phyloP scores from a whole-genome alignment of 2,888 invertebrate species.

The Eudasyphora cyanicolor region DNA sequence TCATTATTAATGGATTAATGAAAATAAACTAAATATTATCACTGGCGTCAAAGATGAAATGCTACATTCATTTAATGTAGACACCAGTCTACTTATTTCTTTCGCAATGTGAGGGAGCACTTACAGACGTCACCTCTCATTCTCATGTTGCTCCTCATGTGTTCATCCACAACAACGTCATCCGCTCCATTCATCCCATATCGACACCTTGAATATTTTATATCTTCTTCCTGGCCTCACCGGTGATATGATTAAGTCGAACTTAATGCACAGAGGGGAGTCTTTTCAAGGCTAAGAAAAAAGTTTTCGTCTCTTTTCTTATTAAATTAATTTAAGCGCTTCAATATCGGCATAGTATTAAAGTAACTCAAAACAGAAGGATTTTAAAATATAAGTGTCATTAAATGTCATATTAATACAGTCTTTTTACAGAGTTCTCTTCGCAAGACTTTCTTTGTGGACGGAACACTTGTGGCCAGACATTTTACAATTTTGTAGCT shows the following conservation, averaged over 20 bases:
- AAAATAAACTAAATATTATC: not conserved
- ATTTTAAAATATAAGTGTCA: conserved; percentile 38
- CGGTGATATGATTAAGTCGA: conserved; percentile 6
- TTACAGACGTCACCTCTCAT: not conserved
- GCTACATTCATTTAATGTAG: not conserved
- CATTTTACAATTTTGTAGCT: not conserved
- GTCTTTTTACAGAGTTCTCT: not conserved
- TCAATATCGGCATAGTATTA: not conserved
- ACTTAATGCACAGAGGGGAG: conserved; percentile 18
- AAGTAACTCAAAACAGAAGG: conserved; percentile 11
- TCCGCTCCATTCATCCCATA: not conserved
- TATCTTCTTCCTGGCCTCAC: not conserved
- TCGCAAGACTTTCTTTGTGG: not conserved
- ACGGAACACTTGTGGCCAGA: conserved; percentile 25
- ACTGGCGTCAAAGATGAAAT: not conserved
- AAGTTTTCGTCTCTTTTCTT: not conserved
- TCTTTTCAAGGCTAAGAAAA: conserved; percentile 23
- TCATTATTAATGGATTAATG: too few relatives aligned
- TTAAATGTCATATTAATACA: conserved; percentile 42
- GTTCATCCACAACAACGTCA: not conserved
- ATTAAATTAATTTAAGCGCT: conserved; percentile 5
- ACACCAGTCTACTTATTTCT: not conserved
- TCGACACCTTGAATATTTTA: conserved; percentile 6
- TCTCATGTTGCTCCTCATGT: not conserved
- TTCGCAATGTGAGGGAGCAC: not conserved